These are phyloP conservation scores for Channa striata DNA, from an alignment of 2,797 vertebrate genomes.

Conservation along the genomic window DNA sequence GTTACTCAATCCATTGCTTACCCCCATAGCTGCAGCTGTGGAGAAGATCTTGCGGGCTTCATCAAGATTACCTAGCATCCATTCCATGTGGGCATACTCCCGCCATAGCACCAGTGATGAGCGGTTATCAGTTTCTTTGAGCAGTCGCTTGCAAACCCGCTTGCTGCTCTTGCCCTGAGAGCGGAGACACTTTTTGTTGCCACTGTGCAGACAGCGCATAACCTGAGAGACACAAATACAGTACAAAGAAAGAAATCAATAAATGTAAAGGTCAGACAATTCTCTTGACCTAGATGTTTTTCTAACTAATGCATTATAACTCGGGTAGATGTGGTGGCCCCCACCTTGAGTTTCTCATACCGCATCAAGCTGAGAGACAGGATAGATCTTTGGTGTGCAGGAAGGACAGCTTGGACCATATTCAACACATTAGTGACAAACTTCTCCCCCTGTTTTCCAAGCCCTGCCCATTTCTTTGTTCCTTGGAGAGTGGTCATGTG, in stretches of 20 bases:
- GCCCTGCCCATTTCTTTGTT: constrained; percentile 79
- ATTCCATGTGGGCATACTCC: constrained; percentile 93
- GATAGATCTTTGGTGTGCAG: constrained; percentile 81
- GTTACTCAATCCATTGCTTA: constrained; percentile 79
- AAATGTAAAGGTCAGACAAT: not conserved
- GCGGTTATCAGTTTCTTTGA: constrained; percentile 93
- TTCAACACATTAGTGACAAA: constrained; percentile 90
- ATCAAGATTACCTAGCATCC: constrained; percentile 91
- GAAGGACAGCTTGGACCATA: constrained; percentile 83
- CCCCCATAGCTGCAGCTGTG: constrained; percentile 82
- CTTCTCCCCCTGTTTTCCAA: constrained; percentile 90
- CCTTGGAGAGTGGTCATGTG: constrained; percentile 84
- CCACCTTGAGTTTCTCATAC: constrained; percentile 94
- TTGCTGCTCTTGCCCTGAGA: constrained; percentile 93
- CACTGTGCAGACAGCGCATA: constrained; percentile 80
- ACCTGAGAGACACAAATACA: constrained; percentile 79
- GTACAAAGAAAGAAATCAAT: not conserved
- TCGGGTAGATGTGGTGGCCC: not conserved
- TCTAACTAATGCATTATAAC: not conserved
- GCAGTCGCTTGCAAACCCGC: constrained; percentile 91
- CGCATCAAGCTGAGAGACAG: constrained; percentile 89
- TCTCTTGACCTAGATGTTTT: not conserved
- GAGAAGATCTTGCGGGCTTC: constrained; percentile 95
- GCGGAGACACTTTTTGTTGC: constrained; percentile 90
- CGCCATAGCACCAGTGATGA: constrained; percentile 90